phyloP scores from a whole-genome alignment of 2,888 invertebrate genomes.

The Allacma fusca region DNA sequence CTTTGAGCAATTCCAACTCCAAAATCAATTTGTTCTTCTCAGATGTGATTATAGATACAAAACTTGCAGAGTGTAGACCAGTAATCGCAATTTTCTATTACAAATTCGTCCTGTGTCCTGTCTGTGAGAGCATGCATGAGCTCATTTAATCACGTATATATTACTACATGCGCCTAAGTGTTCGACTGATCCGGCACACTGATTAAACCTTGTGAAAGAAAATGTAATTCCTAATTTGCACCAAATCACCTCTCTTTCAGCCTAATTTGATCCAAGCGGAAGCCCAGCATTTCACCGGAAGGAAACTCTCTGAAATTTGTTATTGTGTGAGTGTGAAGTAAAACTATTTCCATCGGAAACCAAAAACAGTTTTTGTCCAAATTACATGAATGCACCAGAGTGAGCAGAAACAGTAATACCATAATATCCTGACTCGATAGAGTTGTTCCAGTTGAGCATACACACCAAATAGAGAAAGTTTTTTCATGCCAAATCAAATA shows the following conservation, averaged over 20 bases:
- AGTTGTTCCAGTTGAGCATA: too few relatives aligned
- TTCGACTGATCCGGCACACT: background rate
- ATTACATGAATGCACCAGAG: too few relatives aligned
- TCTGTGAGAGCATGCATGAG: background rate
- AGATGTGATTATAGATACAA: background rate
- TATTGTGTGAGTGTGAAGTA: background rate
- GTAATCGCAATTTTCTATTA: background rate
- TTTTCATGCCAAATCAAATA: too few relatives aligned
- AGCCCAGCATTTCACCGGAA: slow-evolving; percentile 2
- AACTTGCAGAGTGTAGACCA: background rate
- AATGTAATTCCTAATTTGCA: background rate
- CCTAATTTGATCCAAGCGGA: background rate
- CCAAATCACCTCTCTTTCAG: background rate
- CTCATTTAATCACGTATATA: background rate
- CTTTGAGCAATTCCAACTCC: background rate
- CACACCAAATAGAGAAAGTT: too few relatives aligned
- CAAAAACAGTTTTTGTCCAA: too few relatives aligned
- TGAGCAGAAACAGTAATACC: too few relatives aligned
- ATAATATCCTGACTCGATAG: too few relatives aligned
- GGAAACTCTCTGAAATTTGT: background rate
- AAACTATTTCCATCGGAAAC: too few relatives aligned
- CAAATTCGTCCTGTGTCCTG: background rate
- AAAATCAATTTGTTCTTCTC: background rate
- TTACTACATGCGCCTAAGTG: background rate
- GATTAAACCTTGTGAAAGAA: background rate